Evolutionary conservation across 2,797 vertebrate genomes (phyloP), one percentile per base, ranked within the genome.

Genomic region (Coreius guichenoti): DNA sequence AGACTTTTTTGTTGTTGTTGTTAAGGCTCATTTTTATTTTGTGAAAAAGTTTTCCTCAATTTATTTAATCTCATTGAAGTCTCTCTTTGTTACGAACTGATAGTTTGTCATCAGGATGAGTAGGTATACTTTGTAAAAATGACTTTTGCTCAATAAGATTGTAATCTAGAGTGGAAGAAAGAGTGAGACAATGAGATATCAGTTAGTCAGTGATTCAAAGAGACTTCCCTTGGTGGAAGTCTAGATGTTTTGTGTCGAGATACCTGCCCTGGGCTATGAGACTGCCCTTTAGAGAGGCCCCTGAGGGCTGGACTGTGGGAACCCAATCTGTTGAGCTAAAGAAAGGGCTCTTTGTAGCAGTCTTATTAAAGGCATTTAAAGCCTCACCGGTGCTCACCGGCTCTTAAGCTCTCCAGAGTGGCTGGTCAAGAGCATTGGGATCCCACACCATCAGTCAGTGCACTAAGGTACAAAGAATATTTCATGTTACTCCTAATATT

Each of bases 301-400:
- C 93, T 87, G 87, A 88, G 89, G 90, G 92, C 88, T 83, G 87
- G 90, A 87, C 92, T 92, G 89, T 92, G 93, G 92, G 92, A 94
- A 95, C 91, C 90, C 90, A 94, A 94, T 94, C 93, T 92, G 90
- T 94, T 92, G 90, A 93, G 92, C 87, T 86, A 84, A 95, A 95
- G 92, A 95, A 95, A 93, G 93, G 92, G 76, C 87, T 87, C 95
- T 95, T 95, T 95, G 94, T 95, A 87, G 89, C 73, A 80, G 49
- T 92, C 93, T 93, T 94, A 95, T 95, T 95, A 92, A 94, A 94
- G 88, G 88, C 89, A 93, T 94, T 94, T 94, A 94, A 95, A 93
- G 91, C 90, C 91, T 88, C 83, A 91, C 91, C 92, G 90, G 92
- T 89, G 91, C 91, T 92, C 89, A 91, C 90, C 86, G 51, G 89